Evolutionary conservation across 2,113 vertebrate species (phyloP).

Genomic region (Psilopsiagon aymara): DNA sequence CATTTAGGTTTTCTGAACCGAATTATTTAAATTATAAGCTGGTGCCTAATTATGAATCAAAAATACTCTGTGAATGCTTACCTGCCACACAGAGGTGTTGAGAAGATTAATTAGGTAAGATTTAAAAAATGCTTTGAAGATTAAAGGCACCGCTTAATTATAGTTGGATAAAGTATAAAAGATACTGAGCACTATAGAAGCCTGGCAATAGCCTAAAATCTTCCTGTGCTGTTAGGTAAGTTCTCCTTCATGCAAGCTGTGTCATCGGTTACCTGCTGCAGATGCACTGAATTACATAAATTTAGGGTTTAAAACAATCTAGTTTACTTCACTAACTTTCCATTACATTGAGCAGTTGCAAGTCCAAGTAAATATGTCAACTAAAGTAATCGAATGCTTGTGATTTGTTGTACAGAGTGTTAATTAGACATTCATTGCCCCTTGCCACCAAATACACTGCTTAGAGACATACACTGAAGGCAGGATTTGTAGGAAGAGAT

Average conservation of each 20-base stretch:
- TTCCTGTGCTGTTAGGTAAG: background rate
- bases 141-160: background rate
- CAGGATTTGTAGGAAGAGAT: background rate
- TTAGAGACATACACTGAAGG: too few species aligned
- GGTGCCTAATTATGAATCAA: conserved; percentile 37
- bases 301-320: background rate
- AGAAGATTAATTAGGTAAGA: conserved; percentile 23
- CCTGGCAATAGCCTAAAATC: background rate
- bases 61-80: background rate
- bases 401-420: background rate
- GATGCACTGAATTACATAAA: background rate
- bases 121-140: conserved; percentile 46
- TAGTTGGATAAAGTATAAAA: background rate
- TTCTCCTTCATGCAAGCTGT: background rate
- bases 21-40: conserved; percentile 63
- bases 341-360: background rate
- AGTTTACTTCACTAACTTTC: background rate
- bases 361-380: background rate
- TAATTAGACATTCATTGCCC: background rate
- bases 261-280: background rate
- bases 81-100: background rate
- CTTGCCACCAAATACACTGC: background rate
- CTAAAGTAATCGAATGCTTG: background rate
- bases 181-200: background rate
- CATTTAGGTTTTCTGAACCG: conserved; percentile 33